phyloP scores from a whole-genome alignment of 2,113 vertebrate species.

The Cyprinodon brontotheroides region DNA sequence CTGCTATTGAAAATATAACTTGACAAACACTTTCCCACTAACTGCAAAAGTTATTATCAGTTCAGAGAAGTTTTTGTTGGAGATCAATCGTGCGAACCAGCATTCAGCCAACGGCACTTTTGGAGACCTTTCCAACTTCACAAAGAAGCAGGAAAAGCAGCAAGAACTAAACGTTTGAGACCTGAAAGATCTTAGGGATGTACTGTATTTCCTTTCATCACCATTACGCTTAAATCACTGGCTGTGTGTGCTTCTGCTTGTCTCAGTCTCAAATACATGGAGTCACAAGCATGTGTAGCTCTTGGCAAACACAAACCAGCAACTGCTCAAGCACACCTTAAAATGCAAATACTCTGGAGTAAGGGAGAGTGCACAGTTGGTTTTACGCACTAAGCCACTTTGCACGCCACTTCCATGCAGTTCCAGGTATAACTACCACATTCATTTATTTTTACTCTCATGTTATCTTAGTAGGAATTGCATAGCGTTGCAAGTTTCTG shows the following conservation, averaged over 20 bases:
- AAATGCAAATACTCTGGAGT: conserved; percentile 46
- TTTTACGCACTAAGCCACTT: conserved; percentile 15
- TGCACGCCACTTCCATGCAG: conserved; percentile 8
- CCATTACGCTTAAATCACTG: conserved; percentile 38
- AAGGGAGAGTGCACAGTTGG: conserved; percentile 22
- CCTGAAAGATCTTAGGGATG: conserved; percentile 9
- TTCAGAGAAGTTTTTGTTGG: conserved; percentile 20
- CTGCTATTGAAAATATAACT: conserved; percentile 14
- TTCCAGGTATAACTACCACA: conserved; percentile 5
- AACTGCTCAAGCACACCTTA: conserved; percentile 21
- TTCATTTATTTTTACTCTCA: neutral
- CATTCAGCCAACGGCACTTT: conserved; percentile 45
- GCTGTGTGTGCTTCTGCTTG: conserved; percentile 6
- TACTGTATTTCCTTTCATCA: conserved; percentile 29
- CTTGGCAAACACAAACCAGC: conserved; percentile 9
- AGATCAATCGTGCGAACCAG: conserved; percentile 51
- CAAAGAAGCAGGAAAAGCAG: conserved; percentile 37
- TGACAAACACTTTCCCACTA: conserved; percentile 8
- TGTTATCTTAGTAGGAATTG: neutral
- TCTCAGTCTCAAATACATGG: neutral
- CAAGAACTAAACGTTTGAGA: conserved; percentile 49
- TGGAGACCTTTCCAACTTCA: conserved; percentile 28
- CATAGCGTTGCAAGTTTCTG: conserved; percentile 30
- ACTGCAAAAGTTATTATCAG: conserved; percentile 27
- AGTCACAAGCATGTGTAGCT: conserved; percentile 7